Evolutionary conservation across 2,888 invertebrate species (phyloP), one percentile per base, ranked within the genome.

Genomic region (Rugalucina vietnamica): DNA sequence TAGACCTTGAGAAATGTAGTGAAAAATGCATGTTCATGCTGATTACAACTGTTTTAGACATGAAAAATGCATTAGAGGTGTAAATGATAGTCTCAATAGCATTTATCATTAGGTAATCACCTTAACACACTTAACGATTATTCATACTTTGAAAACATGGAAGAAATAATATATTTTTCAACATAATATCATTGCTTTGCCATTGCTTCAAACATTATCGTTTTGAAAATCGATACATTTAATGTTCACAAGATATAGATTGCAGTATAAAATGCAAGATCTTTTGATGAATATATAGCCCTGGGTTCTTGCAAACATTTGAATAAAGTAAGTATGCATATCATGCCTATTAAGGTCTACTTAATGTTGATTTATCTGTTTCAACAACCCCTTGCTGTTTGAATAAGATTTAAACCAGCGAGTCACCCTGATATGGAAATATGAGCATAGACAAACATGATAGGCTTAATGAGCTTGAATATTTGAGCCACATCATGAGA

Each of bases 141-240:
- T n/a, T n/a, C n/a, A n/a, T n/a, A n/a, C n/a, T n/a, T n/a, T n/a
- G n/a, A n/a, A n/a, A n/a, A n/a, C n/a, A n/a, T n/a, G n/a, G n/a
- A n/a, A n/a, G n/a, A n/a, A n/a, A n/a, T n/a, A n/a, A n/a, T n/a
- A n/a, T n/a, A n/a, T n/a, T n/a, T 54, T 54, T 54, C 4, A n/a
- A 54, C 10, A 54, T 21, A 54, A 21, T 54, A 54, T 60, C 60
- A 29, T 24, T 4, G 29, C 18, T 29, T 60, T 27, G 29, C 24
- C 60, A 29, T 29, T 12, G n/a, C n/a, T 18, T 60, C 29, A 29
- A 29, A 29, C n/a, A 54, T 54, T 54, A 54, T 65, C 65, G 34
- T 34, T 65, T 65, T 65, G 32, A 34, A 65, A 65, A 65, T 65
- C 60, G 60, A 60, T 60, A 60, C 27, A 60, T 24, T 60, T 60